These are phyloP conservation scores for Ailurus styani DNA, from an alignment of 2,113 vertebrate species.

Conservation along the genomic window DNA sequence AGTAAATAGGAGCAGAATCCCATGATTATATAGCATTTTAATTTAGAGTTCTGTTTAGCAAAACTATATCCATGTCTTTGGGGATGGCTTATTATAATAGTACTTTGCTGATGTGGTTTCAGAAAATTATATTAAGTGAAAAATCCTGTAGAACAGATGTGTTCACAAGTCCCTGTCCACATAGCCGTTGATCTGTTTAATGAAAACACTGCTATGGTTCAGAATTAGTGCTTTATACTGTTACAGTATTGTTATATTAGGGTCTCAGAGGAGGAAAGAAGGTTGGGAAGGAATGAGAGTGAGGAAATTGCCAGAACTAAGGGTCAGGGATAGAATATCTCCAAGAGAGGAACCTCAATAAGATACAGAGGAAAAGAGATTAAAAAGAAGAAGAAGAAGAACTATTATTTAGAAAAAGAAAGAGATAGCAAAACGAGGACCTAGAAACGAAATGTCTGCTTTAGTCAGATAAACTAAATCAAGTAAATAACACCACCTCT, in stretches of 20 bases:
- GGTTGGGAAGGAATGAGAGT: neutral
- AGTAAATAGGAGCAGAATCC: neutral
- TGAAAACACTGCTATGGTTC: constrained; percentile 36
- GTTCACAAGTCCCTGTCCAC: constrained; percentile 58
- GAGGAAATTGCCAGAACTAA: neutral
- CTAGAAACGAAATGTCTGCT: neutral
- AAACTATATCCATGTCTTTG: constrained; percentile 29
- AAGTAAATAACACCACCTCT: neutral
- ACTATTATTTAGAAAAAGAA: neutral
- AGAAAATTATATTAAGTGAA: constrained; percentile 62
- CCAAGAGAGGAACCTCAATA: neutral
- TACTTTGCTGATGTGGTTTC: constrained; percentile 33
- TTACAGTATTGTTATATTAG: neutral
- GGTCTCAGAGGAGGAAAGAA: neutral
- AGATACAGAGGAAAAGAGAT: neutral
- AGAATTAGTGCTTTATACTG: constrained; percentile 34
- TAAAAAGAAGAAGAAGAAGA: too few relatives aligned
- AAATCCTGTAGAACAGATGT: constrained; percentile 60
- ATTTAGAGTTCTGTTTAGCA: neutral
- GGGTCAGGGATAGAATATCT: neutral
- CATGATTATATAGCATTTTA: neutral
- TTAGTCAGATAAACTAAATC: constrained; percentile 37
- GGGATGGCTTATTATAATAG: constrained; percentile 44
- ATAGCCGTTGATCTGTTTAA: constrained; percentile 9
- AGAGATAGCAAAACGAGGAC: neutral